phyloP scores from a whole-genome alignment of 1,140 invertebrate species.

The Aphidius ervi region DNA sequence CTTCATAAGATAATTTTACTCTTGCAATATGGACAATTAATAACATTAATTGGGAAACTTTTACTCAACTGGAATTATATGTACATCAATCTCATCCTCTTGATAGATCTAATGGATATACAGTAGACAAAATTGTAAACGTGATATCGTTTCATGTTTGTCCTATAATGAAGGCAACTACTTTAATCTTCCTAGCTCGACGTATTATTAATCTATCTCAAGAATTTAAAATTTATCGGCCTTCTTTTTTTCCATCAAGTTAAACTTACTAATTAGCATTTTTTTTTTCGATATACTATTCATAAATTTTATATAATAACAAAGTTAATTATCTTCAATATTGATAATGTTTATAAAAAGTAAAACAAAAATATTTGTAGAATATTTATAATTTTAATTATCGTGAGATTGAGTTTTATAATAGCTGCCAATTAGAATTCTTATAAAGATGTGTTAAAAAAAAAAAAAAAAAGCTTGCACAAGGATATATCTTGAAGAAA shows the following conservation, averaged over 20 bases:
- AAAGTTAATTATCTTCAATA: too few species aligned
- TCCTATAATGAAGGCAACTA: conserved; percentile 6
- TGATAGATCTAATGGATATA: too few species aligned
- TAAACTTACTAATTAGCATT: too few species aligned
- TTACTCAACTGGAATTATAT: conserved; percentile 2
- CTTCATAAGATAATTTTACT: too few species aligned
- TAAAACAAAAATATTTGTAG: too few species aligned
- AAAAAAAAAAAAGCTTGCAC: background rate
- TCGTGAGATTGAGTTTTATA: conserved; percentile 8
- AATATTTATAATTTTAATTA: conserved; percentile 3
- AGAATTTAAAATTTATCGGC: too few species aligned
- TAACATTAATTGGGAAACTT: conserved; percentile 25
- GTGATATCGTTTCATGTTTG: conserved; percentile 19
- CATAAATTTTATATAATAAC: too few species aligned
- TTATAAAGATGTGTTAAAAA: background rate
- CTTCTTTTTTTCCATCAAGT: too few species aligned
- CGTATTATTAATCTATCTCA: conserved; percentile 20
- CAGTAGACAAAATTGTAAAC: conserved; percentile 16
- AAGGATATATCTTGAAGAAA: background rate
- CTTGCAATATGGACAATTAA: conserved; percentile 19
- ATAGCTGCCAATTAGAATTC: conserved; percentile 6
- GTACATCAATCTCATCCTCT: too few species aligned
- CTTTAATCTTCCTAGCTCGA: conserved; percentile 8
- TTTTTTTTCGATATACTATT: too few species aligned
- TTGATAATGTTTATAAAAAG: background rate